Evolutionary conservation across 2,888 invertebrate genomes (phyloP).

Genomic region (Tenthredo mesomela): DNA sequence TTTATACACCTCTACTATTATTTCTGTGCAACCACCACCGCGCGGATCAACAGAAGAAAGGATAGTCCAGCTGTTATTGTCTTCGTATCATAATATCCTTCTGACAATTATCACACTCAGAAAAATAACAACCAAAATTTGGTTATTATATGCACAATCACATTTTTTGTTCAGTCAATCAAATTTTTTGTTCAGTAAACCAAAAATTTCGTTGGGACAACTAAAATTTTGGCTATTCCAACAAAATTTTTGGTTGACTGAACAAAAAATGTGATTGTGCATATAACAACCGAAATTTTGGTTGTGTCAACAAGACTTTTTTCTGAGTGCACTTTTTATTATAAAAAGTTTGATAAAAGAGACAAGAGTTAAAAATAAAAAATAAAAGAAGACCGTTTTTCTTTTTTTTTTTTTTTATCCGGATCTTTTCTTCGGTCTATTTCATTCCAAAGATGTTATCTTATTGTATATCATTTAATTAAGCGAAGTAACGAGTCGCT

Average conservation of each 20-base stretch:
- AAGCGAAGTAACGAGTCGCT: neutral
- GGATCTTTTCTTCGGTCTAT: neutral
- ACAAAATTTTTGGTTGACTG: too few relatives aligned
- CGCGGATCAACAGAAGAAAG: neutral
- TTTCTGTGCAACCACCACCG: conserved; percentile 3
- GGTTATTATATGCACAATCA: too few relatives aligned
- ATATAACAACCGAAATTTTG: too few relatives aligned
- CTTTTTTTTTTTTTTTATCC: neutral
- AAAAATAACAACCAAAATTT: too few relatives aligned
- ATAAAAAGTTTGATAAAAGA: neutral
- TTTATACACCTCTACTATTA: neutral
- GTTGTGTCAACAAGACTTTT: too few relatives aligned
- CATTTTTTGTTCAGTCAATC: too few relatives aligned
- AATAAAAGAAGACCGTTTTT: neutral
- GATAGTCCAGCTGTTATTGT: neutral
- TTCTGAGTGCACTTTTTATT: too few relatives aligned
- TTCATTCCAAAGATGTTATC: neutral
- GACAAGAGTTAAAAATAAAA: neutral
- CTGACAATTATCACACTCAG: neutral
- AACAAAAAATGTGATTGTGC: too few relatives aligned
- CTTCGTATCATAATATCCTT: neutral
- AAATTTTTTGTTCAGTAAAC: too few relatives aligned
- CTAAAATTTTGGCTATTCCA: too few relatives aligned
- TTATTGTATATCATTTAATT: neutral
- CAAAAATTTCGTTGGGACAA: too few relatives aligned